Base-by-base conservation (phyloP, 53 echinoderm and acorn worm species). In the Pentamera pediparva region DNA sequence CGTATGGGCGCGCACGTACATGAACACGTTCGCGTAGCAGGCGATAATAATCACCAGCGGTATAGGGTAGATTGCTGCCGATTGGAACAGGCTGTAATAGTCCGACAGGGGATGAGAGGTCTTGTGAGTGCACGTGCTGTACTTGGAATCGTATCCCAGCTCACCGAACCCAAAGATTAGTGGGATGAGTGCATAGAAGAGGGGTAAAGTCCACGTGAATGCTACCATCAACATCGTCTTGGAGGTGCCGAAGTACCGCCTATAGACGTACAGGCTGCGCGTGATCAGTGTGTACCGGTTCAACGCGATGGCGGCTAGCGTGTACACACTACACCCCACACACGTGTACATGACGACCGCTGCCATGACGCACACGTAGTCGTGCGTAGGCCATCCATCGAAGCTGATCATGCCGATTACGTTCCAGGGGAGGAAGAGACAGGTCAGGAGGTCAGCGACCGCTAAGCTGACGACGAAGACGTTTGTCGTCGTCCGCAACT, bases 221-320 rank as follows among this genome's bases (percentile, higher is more conserved):
- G 69, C 58, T 11, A 94, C 87, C 84, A 90, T 90, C 11, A 82
- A 33, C 1, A 75, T 79, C 32, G 90, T 84, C 56, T 82, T 78
- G 32, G 58, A 41, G 2, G 62, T 71, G 39, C 75, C 79, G 49
- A 87, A 94, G 76, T 78, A 87, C 11, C 75, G 58, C 65, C 80
- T 65, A 48, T 90, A 90, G 21, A 82, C 73, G 45, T 76, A 61
- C 35, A 87, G 74, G 19, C 82, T 84, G 28, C 84, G 78, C 6
- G 94, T 94, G 65, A 94, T 85, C 33, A 94, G 65, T 7, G 89
- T 82, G 65, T 87, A 90, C 29, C 94, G 87, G 61, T 90, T 94
- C 39, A 94, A 84, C 59, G 87, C 94, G 25, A 90, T 90, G 3
- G 82, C 85, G 4, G 90, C 90, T 39, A 90, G 79, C 2, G 84